Conservation (phyloP, 2,888 invertebrate genomes). For the Lithophane socia region DNA sequence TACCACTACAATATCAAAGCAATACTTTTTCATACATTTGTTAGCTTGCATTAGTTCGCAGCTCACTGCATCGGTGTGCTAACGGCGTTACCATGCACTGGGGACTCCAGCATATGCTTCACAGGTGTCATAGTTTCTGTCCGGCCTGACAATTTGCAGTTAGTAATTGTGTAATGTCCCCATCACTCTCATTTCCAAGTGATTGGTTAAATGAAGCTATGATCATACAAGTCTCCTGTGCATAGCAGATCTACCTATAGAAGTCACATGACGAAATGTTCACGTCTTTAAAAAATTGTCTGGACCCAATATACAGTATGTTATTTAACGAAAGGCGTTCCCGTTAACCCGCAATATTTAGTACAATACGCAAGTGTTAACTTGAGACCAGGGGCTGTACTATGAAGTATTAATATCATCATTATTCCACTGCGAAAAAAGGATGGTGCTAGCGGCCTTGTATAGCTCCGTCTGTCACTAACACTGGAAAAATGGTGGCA, state of each 20-base stretch:
- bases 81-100: neutral
- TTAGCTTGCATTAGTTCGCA: neutral
- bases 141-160: neutral
- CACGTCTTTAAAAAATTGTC: neutral
- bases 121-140: neutral
- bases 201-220: neutral
- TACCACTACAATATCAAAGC: neutral
- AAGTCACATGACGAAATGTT: neutral
- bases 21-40: slow-evolving; percentile 4
- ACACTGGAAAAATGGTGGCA: too few species aligned
- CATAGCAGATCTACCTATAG: neutral
- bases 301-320: neutral
- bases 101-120: neutral
- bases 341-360: too few species aligned
- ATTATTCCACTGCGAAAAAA: too few species aligned
- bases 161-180: neutral
- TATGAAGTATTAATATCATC: too few species aligned
- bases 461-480: too few species aligned
- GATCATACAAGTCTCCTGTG: neutral
- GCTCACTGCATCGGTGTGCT: slow-evolving; percentile 8
- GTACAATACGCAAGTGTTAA: too few species aligned
- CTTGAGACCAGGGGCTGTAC: too few species aligned
- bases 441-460: too few species aligned
- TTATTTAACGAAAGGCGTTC: too few species aligned
- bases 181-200: slow-evolving; percentile 6